These are phyloP conservation scores for Ceriagrion tenellum DNA, from an alignment of 2,888 invertebrate species.

Conservation along the genomic window DNA sequence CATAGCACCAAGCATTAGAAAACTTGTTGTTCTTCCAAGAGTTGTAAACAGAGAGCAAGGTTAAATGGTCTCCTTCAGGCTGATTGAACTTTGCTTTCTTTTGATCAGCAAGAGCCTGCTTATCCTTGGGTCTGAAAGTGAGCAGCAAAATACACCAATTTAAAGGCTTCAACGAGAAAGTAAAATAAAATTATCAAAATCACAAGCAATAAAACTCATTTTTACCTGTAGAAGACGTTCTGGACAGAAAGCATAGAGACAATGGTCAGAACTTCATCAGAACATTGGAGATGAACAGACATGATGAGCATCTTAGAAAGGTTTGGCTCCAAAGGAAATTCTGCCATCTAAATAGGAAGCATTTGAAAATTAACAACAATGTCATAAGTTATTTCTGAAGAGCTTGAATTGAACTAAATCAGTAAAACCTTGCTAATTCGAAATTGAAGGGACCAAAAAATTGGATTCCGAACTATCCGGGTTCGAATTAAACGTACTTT, in stretches of 20 bases:
- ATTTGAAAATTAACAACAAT: constrained; percentile 69
- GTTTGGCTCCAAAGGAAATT: constrained; percentile 99
- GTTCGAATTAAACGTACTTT: no score
- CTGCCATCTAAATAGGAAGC: constrained; percentile 91
- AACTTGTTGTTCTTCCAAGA: constrained; percentile 99
- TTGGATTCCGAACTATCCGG: no score
- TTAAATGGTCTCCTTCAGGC: constrained; percentile 98
- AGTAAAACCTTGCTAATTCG: no score
- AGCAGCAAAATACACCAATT: constrained; percentile 5
- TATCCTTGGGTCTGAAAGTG: constrained; percentile 89
- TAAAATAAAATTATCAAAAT: neutral
- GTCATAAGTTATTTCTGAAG: neutral
- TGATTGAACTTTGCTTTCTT: constrained; percentile 99
- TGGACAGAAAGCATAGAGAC: constrained; percentile 99
- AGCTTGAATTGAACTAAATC: no score
- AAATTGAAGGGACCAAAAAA: no score
- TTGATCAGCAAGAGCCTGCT: constrained; percentile 98
- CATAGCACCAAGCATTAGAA: constrained; percentile 99
- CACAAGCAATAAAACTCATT: constrained; percentile 39
- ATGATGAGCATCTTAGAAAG: constrained; percentile 99
- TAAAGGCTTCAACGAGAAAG: neutral
- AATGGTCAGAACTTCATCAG: constrained; percentile 98
- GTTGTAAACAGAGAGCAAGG: constrained; percentile 98
- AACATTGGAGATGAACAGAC: constrained; percentile 98
- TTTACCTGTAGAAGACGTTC: constrained; percentile 93